A percentile compares a stretch with the other conserved stretches of the same genome.
These are phyloP conservation scores for Coenonympha glycerion DNA, from an alignment of 2,888 invertebrate species.

Conservation along the genomic window DNA sequence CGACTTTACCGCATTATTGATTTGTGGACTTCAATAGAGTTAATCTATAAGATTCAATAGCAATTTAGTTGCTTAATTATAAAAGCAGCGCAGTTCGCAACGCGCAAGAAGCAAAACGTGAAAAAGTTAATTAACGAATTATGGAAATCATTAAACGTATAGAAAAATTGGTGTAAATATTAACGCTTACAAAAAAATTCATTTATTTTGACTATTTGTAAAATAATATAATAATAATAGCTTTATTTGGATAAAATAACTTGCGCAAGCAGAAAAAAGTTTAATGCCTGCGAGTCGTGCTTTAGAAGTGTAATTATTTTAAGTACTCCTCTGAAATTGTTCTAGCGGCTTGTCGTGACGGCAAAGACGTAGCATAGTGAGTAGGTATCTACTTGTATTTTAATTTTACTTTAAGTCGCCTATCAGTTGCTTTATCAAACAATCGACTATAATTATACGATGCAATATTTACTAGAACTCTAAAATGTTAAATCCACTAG, in stretches of 20 bases:
- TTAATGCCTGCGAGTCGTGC: slow-evolving; percentile 65
- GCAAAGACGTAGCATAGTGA: slow-evolving; percentile 21
- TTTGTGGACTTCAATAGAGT: background rate
- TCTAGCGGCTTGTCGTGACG: slow-evolving; percentile 62
- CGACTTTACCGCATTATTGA: slow-evolving; percentile 50
- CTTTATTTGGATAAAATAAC: slow-evolving; percentile 17
- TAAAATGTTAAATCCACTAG: too few species aligned
- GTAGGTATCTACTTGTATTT: background rate
- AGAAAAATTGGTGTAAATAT: background rate
- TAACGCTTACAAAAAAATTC: background rate
- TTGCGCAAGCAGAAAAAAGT: slow-evolving; percentile 47
- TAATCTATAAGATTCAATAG: too few species aligned
- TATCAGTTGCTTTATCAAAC: background rate
- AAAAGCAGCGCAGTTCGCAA: too few species aligned
- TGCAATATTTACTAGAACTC: background rate
- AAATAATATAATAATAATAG: background rate
- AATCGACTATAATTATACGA: too few species aligned
- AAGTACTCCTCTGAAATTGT: slow-evolving; percentile 57
- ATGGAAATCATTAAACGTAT: background rate
- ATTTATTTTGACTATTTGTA: background rate
- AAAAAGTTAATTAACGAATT: background rate
- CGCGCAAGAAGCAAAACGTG: background rate
- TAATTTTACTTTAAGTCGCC: background rate
- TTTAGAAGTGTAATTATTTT: slow-evolving; percentile 68
- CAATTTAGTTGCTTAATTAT: too few species aligned